phyloP scores from a whole-genome alignment of 2,888 invertebrate genomes.

The Parnassius glacialis region DNA sequence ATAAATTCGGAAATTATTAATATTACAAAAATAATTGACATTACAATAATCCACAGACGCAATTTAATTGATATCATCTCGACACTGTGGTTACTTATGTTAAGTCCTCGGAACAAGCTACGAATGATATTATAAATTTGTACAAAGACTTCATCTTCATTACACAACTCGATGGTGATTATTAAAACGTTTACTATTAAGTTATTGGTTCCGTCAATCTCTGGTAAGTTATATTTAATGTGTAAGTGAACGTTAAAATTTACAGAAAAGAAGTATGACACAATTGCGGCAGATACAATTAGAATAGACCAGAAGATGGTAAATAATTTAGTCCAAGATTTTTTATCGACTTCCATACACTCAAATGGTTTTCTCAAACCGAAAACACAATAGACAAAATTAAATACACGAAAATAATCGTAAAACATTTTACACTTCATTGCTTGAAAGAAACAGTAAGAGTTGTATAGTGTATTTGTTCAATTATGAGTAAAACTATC shows the following conservation, averaged over 20 bases:
- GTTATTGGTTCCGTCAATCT: constrained; percentile 41
- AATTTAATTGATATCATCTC: constrained; percentile 45
- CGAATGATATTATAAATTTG: constrained; percentile 39
- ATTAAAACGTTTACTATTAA: constrained; percentile 38
- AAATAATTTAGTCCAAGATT: background rate
- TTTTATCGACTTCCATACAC: background rate
- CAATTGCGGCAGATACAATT: constrained; percentile 18
- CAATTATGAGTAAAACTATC: background rate
- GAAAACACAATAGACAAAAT: constrained; percentile 37
- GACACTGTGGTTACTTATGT: constrained; percentile 34
- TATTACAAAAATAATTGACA: constrained; percentile 33
- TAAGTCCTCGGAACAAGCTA: constrained; percentile 33
- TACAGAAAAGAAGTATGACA: constrained; percentile 29
- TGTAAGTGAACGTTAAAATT: constrained; percentile 31
- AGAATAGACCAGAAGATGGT: constrained; percentile 28
- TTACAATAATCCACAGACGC: constrained; percentile 40
- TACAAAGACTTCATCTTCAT: constrained; percentile 32
- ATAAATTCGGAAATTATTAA: constrained; percentile 42
- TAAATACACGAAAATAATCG: constrained; percentile 39
- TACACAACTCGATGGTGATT: constrained; percentile 35
- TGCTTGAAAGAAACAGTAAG: background rate
- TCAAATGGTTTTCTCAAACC: constrained; percentile 44
- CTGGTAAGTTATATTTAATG: constrained; percentile 38
- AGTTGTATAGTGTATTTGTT: background rate
- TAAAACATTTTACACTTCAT: constrained; percentile 41